Evolutionary conservation across 2,888 invertebrate species (phyloP), one percentile per base, ranked within the genome.

Genomic region (Anoplius nigerrimus): DNA sequence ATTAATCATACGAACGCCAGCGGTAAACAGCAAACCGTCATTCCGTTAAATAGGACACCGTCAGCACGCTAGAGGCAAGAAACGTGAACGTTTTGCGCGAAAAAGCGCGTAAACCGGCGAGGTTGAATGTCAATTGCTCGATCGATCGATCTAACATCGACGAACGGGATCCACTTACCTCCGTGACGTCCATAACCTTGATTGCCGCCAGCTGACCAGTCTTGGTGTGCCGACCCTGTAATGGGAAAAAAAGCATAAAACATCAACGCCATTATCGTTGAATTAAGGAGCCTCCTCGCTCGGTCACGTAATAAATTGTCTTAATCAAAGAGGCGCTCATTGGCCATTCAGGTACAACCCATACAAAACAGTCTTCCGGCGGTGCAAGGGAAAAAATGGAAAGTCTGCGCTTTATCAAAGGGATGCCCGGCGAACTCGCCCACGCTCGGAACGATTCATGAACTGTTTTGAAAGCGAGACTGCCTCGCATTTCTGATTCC

Each of bases 171-270:
- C 55, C 66, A 79, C 89, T 88, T 85, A 92, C 92, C 90, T 99
- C 98, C 82, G 98, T 99, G 86, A 99, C 98, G 90, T 98, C 99
- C 99, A 99, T 99, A 89, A 99, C 98, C 92, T 99, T 99, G 90
- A 99, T 99, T 90, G 99, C 99, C 80, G 99, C 99, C 91, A 99
- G 92, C 91, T 99, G 99, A 79, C 99, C 98, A 81, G 99, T 99
- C 92, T 99, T 99, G 80, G 98, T 99, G 90, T 99, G 99, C 70
- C 99, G 95, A 78, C 99, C 99, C 97, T 99, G 90, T 66, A 87
- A 87, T 84, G 71, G 45, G 20, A 56, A 21, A 6, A 16, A 6
- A 20, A 34, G 18, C 24, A n/a, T n/a, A n/a, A 42, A 1, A 20
- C 34, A 20, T 34, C 34, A 34, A 34, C 11, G 34, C 34, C 34